Evolutionary conservation across 1,140 invertebrate species (phyloP), one percentile per base, ranked within the genome.

Genomic region (Scaptodrosophila lebanonensis): DNA sequence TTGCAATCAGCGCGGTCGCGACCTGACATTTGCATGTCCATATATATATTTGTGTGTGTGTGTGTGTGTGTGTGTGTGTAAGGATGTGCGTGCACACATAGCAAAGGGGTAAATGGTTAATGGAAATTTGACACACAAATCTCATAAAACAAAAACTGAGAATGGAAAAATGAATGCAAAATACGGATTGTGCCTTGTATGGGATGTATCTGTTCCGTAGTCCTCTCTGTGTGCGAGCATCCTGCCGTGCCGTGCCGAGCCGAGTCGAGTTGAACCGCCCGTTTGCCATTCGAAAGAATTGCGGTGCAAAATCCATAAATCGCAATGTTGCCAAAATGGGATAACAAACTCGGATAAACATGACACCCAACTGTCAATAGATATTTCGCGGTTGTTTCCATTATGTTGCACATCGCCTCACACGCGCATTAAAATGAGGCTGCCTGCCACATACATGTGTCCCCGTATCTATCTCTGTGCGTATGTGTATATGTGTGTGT

Each of bases 301-400:
- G 16, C 33, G 7, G 53, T 17, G 43, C 25, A 47, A 57, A 65
- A 71, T 56, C 58, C 82, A 84, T 85, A 85, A 85, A 85, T 85
- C 83, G 76, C 83, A 75, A 71, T 85, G 83, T 85, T 83, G 84
- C 83, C 70, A 70, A 85, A 82, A 85, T 85, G 73, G 83, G 83
- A 85, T 83, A 85, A 85, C 83, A 85, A 83, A 56, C 66, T 70
- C 64, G 73, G 70, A 83, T 85, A 85, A 85, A 85, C 84, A 85
- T 85, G 84, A 85, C 84, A 85, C 84, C 83, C 84, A 85, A 85
- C 84, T 85, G 84, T 85, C 84, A 85, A 85, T 85, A 83, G 83
- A 85, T 85, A 82, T 85, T 85, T 84, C 83, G 84, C 83, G 84
- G 83, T 85, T 85, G 64, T 68, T 84, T 84, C 82, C 71, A 84